Conservation (phyloP, 2,888 invertebrate species). For the Drosophila anceps region DNA sequence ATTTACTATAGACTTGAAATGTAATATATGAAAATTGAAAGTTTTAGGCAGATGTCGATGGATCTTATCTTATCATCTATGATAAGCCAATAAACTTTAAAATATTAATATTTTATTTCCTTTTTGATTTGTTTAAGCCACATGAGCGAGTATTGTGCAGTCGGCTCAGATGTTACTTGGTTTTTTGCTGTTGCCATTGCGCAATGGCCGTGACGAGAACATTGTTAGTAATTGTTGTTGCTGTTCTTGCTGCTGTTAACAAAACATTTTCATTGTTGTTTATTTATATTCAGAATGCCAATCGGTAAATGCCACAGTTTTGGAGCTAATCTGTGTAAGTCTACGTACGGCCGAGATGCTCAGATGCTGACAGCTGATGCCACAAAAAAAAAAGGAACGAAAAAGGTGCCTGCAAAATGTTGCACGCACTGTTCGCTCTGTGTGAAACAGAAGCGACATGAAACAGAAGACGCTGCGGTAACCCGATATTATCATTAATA, state of each 20-base stretch:
- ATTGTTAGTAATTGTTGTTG: constrained; percentile 16
- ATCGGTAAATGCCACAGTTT: constrained; percentile 26
- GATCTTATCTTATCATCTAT: no score
- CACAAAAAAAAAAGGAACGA: not conserved
- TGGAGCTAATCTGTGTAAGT: constrained; percentile 22
- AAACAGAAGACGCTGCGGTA: constrained; percentile 50
- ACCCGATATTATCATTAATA: constrained; percentile 54
- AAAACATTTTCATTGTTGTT: constrained; percentile 35
- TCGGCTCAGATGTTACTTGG: not conserved
- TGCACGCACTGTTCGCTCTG: constrained; percentile 26
- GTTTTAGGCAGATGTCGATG: no score
- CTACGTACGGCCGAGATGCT: not conserved
- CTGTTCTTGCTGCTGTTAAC: constrained; percentile 11
- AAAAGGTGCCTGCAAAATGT: constrained; percentile 35
- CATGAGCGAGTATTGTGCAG: not conserved
- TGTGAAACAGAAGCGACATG: constrained; percentile 52
- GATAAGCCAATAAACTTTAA: no score
- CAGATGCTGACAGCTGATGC: constrained; percentile 34
- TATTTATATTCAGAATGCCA: constrained; percentile 44
- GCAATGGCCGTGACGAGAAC: constrained; percentile 37
- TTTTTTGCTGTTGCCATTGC: constrained; percentile 27
- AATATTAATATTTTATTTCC: not conserved
- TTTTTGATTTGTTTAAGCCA: not conserved
- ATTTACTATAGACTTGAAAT: not conserved
- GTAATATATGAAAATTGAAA: no score